These are phyloP conservation scores for Dromaius novaehollandiae DNA, from an alignment of 2,113 vertebrate genomes.

Conservation along the genomic window DNA sequence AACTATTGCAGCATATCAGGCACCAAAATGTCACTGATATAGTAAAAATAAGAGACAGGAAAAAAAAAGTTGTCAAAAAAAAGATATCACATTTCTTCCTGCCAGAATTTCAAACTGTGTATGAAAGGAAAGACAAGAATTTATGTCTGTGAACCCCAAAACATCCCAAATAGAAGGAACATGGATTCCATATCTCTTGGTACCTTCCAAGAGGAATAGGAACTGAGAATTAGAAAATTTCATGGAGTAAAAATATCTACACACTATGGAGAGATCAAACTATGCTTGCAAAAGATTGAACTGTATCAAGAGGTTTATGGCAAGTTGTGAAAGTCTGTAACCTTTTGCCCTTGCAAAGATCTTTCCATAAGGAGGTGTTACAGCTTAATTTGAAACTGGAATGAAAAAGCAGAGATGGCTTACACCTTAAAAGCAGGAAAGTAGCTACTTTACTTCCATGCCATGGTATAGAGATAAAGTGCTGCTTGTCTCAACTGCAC, in stretches of 20 bases:
- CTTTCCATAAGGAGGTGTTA: not conserved
- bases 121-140: not conserved
- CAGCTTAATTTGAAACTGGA: not conserved
- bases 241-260: slow-evolving; percentile 8
- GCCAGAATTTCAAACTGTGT: not conserved
- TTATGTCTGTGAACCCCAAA: not conserved
- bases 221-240: not conserved
- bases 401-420: not conserved
- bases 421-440: not conserved
- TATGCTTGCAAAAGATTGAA: not conserved
- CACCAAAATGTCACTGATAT: not conserved
- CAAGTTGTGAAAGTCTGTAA: not conserved
- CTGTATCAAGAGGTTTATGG: not conserved
- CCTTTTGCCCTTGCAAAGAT: not conserved
- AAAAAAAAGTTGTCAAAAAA: not conserved
- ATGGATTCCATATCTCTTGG: not conserved
- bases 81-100: not conserved
- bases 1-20: not conserved
- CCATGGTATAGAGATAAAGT: not conserved
- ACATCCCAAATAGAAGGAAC: not conserved
- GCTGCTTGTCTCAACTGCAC: not conserved
- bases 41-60: not conserved
- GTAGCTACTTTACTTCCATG: not conserved
- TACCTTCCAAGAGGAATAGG: not conserved
- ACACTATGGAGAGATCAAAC: not conserved